These are phyloP conservation scores for Myotis daubentonii DNA, from an alignment of 2,797 vertebrate genomes.

Conservation along the genomic window DNA sequence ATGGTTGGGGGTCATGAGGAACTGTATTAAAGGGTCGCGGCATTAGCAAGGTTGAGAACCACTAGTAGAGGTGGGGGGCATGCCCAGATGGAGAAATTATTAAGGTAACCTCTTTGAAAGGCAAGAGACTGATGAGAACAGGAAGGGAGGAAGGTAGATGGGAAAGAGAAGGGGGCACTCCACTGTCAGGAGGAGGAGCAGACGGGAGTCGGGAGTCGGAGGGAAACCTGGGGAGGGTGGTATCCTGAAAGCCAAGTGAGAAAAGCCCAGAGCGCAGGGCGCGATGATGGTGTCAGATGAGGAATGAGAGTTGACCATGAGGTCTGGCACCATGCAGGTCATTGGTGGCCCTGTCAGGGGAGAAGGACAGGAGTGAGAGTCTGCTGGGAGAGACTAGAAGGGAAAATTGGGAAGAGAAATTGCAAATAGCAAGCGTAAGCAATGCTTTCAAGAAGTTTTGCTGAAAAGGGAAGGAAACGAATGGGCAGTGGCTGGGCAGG, in stretches of 20 bases:
- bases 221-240: not conserved
- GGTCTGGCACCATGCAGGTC: not conserved
- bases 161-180: not conserved
- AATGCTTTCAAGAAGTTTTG: conserved; percentile 43
- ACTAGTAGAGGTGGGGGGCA: not conserved
- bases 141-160: not conserved
- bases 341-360: not conserved
- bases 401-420: not conserved
- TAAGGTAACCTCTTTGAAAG: not conserved
- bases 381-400: not conserved
- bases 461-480: conserved; percentile 58
- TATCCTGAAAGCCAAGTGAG: not conserved
- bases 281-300: accelerated
- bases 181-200: not conserved
- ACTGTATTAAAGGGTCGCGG: too few relatives aligned
- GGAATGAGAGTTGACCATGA: not conserved
- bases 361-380: not conserved
- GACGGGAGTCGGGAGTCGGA: not conserved
- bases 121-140: not conserved
- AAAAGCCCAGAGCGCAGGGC: not conserved
- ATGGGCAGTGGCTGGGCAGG: not conserved
- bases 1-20: too few relatives aligned
- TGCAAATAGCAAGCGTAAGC: not conserved
- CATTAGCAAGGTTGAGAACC: too few relatives aligned
- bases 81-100: not conserved